These are phyloP conservation scores for Parnassius apollo DNA, from an alignment of 2,888 invertebrate genomes.

Conservation along the genomic window DNA sequence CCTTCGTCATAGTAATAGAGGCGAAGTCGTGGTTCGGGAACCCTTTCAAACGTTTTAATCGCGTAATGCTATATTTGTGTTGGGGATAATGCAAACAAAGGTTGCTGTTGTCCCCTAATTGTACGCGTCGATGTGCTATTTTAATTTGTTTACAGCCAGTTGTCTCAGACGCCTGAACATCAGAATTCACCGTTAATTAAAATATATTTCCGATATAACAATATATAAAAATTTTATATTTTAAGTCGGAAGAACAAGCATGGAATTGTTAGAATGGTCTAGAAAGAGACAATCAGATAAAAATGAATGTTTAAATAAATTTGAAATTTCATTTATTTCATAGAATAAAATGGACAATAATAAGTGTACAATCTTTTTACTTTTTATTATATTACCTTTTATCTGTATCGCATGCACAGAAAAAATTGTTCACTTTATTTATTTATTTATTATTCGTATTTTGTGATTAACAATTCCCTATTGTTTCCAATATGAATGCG, in stretches of 20 bases:
- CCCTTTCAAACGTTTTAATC: slow-evolving; percentile 64
- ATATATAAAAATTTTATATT: too few relatives aligned
- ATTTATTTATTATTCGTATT: neutral
- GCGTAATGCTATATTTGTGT: slow-evolving; percentile 59
- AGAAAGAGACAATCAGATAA: too few relatives aligned
- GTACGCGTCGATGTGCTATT: slow-evolving; percentile 19
- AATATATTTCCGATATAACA: too few relatives aligned
- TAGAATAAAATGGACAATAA: too few relatives aligned
- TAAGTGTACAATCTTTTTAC: neutral
- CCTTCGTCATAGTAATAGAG: slow-evolving; percentile 13
- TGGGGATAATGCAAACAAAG: slow-evolving; percentile 51
- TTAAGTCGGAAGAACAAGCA: too few relatives aligned
- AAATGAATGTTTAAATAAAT: too few relatives aligned
- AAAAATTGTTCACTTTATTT: neutral
- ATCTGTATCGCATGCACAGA: neutral
- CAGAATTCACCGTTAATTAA: too few relatives aligned
- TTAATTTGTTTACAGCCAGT: slow-evolving; percentile 6
- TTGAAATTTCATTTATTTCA: too few relatives aligned
- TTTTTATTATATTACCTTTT: neutral
- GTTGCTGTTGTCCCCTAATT: slow-evolving; percentile 34
- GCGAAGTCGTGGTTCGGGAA: slow-evolving; percentile 37
- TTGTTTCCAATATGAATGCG: neutral
- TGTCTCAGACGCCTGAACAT: too few relatives aligned
- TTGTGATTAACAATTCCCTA: neutral
- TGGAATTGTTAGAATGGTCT: too few relatives aligned